Evolutionary conservation across 35 echinoderm and acorn worm species (phyloP), one percentile per base, ranked within the genome.

Genomic region (Heliocidaris erythrogramma): DNA sequence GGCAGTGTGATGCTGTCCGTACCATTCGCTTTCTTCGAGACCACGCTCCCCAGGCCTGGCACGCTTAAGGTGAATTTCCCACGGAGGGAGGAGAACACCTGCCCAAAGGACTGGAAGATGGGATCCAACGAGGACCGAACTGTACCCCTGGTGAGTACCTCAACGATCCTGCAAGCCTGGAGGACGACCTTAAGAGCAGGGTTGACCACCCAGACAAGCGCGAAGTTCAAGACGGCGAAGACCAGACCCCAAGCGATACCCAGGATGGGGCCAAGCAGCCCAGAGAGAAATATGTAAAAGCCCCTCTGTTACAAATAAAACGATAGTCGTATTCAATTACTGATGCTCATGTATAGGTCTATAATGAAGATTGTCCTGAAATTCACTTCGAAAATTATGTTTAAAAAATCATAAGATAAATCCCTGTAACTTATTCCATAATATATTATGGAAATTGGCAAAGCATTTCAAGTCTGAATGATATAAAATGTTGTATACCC

Each of bases 21-120:
- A 42, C 35, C 47, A 12, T 30, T 47, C 31, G 14, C 24, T 30
- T 24, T 48, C 87, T 42, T 89, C 87, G 29, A 48, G 85, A 9
- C 48, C 29, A 42, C 29, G 12, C 16, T 21, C 13, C 59, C 91
- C 91, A 92, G 30, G 47, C 91, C 91, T 4, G 91, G 31, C 31
- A 92, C 31, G 50, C 14, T 92, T 13, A 92, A 48, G 2, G 48
- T n/a, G 49, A 92, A 92, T 10, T 92, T 92, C 13, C 91, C 91
- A 13, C 50, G 16, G 13, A 92, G 48, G 21, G 14, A 49, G 47
- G 91, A 52, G 91, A 92, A 96, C 7, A 90, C 48, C 85, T 96
- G 95, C 14, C 95, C 95, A 61, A 96, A 88, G 42, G 95, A 94
- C 49, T 96, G 92, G 92, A 96, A 96, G 92, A 96, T 35, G 13